Evolutionary conservation across 2,888 invertebrate genomes (phyloP).

Genomic region (Pachydiplax longipennis): DNA sequence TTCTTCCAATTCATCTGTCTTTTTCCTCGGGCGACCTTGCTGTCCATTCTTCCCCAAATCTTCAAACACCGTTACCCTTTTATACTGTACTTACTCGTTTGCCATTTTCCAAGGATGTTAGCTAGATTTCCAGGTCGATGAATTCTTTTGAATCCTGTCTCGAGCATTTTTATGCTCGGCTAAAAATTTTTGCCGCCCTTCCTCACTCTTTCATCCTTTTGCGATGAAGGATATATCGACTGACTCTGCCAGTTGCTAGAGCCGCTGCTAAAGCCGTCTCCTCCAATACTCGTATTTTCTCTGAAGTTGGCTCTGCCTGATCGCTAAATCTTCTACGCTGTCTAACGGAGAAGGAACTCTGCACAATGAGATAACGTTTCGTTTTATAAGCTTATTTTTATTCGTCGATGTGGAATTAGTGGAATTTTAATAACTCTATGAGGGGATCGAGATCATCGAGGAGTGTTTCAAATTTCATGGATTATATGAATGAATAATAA

Average conservation of each 20-base stretch:
- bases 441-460: background rate
- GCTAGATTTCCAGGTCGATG: conserved; percentile 35
- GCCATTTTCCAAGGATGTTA: background rate
- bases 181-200: background rate
- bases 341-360: background rate
- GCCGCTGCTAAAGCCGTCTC: background rate
- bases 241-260: background rate
- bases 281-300: background rate
- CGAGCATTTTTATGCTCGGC: background rate
- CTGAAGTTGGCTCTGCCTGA: background rate
- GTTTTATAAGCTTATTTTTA: background rate
- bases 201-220: background rate
- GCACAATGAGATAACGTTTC: background rate
- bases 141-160: conserved; percentile 35
- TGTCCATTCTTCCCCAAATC: background rate
- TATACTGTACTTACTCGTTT: background rate
- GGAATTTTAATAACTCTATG: background rate
- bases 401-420: background rate
- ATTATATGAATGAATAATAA: too few species aligned
- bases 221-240: background rate
- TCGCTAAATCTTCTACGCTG: background rate
- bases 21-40: background rate
- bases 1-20: background rate
- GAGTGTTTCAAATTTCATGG: background rate
- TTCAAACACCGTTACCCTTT: background rate